Conservation (phyloP, 1,140 invertebrate species). For the Sycophaga agraensis region DNA sequence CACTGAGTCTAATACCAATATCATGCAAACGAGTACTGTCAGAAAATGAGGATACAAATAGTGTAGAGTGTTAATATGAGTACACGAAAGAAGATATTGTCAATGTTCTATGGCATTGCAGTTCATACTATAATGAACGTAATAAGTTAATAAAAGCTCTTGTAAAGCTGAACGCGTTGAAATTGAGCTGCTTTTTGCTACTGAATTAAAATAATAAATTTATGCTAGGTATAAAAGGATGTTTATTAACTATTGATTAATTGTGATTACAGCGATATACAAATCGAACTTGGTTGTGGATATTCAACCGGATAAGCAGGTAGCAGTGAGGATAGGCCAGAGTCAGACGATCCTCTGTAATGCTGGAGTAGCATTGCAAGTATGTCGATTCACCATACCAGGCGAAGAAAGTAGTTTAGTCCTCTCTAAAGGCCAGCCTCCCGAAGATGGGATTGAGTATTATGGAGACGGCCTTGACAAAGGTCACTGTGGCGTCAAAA, state of each 20-base stretch:
- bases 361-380: conserved; percentile 42
- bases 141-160: too few species aligned
- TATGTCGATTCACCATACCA: conserved; percentile 59
- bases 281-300: conserved; percentile 37
- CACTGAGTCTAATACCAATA: too few species aligned
- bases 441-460: conserved; percentile 57
- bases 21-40: too few species aligned
- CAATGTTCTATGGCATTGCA: too few species aligned
- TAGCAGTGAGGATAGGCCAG: conserved; percentile 48
- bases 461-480: conserved; percentile 59
- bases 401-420: conserved; percentile 47
- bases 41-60: too few species aligned
- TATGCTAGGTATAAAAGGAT: too few species aligned
- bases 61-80: too few species aligned
- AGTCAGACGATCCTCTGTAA: conserved; percentile 55
- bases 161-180: too few species aligned
- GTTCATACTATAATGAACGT: too few species aligned
- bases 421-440: conserved; percentile 31
- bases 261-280: conserved; percentile 34
- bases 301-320: conserved; percentile 43
- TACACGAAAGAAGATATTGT: too few species aligned
- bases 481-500: conserved; percentile 70
- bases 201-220: too few species aligned
- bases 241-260: background rate
- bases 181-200: too few species aligned